Evolutionary conservation across 2,113 vertebrate species (phyloP).

Genomic region (Sinocyclocheilus anshuiensis): DNA sequence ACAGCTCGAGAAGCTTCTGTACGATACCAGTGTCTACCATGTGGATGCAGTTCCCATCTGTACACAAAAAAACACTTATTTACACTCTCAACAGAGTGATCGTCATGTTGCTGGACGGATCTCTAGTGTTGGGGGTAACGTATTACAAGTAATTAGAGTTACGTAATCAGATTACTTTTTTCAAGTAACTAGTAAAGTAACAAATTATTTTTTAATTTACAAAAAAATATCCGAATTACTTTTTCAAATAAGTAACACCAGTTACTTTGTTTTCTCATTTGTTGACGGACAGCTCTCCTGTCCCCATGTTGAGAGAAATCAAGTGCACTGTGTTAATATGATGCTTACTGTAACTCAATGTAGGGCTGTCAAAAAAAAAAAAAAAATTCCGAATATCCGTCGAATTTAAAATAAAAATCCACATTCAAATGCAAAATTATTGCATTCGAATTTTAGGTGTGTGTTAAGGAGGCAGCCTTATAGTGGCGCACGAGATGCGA

Average conservation of each 20-base stretch:
- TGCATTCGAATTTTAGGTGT: no score
- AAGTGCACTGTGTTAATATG: no score
- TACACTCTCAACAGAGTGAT: neutral
- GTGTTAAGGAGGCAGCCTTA: no score
- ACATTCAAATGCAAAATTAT: no score
- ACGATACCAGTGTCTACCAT: conserved; percentile 98
- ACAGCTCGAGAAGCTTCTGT: conserved; percentile 90
- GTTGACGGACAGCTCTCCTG: no score
- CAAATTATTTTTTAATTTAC: neutral
- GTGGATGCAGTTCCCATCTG: conserved; percentile 98
- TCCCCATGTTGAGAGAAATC: no score
- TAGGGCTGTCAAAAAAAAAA: no score
- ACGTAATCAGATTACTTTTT: neutral
- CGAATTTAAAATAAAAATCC: no score
- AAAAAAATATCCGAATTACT: neutral
- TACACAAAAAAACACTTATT: neutral
- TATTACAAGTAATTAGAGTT: neutral
- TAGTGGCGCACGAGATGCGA: no score
- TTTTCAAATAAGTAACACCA: neutral
- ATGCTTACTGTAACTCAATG: no score
- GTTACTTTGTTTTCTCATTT: no score
- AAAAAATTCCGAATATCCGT: no score
- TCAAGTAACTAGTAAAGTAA: neutral
- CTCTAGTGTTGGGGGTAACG: conserved; percentile 45
- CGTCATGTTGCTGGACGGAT: neutral